Percentiles rank a stretch among this genome's conserved stretches.
phyloP scores from a whole-genome alignment of 2,888 invertebrate genomes.

The Protula sp. region DNA sequence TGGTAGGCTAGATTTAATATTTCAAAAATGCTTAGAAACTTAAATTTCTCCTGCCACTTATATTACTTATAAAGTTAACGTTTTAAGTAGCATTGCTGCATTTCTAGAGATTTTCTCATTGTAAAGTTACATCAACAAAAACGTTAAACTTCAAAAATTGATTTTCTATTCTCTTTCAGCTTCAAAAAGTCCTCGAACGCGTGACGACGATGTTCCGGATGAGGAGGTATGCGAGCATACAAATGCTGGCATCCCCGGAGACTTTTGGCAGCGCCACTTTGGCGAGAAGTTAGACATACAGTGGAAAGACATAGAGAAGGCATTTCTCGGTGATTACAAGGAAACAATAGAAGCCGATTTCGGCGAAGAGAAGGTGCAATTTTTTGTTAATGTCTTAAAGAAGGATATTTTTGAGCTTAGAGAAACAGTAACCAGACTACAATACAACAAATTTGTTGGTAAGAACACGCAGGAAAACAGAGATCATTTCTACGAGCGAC shows the following conservation, averaged over 20 bases:
- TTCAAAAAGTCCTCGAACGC: too few species aligned
- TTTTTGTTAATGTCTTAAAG: constrained; percentile 32
- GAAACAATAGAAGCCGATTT: constrained; percentile 25
- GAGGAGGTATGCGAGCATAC: background rate
- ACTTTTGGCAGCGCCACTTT: constrained; percentile 41
- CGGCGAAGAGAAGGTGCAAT: constrained; percentile 25
- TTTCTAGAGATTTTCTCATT: too few species aligned
- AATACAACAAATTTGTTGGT: constrained; percentile 29
- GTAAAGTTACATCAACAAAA: too few species aligned
- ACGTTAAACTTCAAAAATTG: too few species aligned
- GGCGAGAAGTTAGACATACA: constrained; percentile 24
- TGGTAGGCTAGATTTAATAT: too few species aligned
- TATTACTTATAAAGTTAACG: too few species aligned
- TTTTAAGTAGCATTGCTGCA: too few species aligned
- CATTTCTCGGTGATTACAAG: constrained; percentile 35
- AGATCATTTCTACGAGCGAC: constrained; percentile 31
- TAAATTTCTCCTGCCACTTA: too few species aligned
- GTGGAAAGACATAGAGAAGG: constrained; percentile 30
- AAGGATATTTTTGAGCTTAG: constrained; percentile 33
- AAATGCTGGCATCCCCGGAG: constrained; percentile 9
- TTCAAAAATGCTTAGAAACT: too few species aligned
- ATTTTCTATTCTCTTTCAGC: too few species aligned
- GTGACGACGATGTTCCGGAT: background rate
- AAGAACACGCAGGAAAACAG: constrained; percentile 22
- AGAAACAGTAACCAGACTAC: constrained; percentile 14